Percentiles rank a stretch among this genome's conserved stretches.
These are phyloP conservation scores for Whitmania pigra DNA, from an alignment of 1,140 invertebrate species.

Conservation along the genomic window DNA sequence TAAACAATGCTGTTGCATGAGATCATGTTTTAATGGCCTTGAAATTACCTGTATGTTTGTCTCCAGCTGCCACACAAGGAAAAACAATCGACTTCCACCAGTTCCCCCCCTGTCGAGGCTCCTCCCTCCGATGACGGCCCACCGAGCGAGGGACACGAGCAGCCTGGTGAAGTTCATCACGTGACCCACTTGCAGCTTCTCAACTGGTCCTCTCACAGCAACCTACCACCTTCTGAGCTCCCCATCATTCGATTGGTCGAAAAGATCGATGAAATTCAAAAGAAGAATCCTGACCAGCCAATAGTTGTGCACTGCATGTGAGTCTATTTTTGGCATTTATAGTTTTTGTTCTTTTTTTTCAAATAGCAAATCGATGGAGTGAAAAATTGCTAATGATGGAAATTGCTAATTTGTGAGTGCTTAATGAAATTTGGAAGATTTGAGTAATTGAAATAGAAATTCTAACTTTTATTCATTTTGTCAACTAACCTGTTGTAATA, in stretches of 20 bases:
- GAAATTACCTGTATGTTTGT: no score
- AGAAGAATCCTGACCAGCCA: constrained; percentile 4
- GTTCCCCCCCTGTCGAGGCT: not conserved
- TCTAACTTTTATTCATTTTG: no score
- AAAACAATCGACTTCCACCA: not conserved
- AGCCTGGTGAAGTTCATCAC: not conserved
- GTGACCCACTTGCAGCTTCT: constrained; percentile 9
- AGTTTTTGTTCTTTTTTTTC: not conserved
- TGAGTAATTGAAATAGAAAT: no score
- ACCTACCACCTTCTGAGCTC: not conserved
- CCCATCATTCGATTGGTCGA: constrained; percentile 9
- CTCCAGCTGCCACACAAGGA: not conserved
- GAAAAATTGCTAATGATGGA: no score
- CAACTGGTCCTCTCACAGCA: not conserved
- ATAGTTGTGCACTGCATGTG: not conserved
- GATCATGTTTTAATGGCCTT: no score
- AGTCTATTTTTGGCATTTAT: not conserved
- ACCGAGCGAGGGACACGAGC: not conserved
- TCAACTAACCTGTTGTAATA: no score
- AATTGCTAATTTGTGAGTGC: no score
- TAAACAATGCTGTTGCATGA: no score
- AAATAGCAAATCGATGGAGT: not conserved
- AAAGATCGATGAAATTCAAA: not conserved
- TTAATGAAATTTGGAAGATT: no score
- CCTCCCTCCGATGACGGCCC: not conserved